phyloP scores from a whole-genome alignment of 2,113 vertebrate species.

The Carassius auratus region DNA sequence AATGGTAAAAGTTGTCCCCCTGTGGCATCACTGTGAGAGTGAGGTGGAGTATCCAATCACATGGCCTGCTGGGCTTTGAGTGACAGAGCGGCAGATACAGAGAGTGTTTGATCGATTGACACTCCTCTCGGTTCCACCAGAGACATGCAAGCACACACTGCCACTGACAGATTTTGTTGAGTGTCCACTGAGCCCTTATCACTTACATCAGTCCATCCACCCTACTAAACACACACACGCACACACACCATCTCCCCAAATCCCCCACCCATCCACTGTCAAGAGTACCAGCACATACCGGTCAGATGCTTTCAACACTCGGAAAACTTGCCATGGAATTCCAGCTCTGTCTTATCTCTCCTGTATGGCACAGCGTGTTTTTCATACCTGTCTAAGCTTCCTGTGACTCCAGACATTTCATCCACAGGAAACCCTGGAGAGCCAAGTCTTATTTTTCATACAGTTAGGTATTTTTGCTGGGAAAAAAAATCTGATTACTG shows the following conservation, averaged over 20 bases:
- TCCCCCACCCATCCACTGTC: conserved; percentile 49
- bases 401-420: conserved; percentile 44
- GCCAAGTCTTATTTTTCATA: conserved; percentile 20
- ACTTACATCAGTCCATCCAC: conserved; percentile 42
- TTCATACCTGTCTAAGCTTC: conserved; percentile 53
- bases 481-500: background rate
- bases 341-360: conserved; percentile 64
- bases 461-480: conserved; percentile 19
- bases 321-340: conserved; percentile 69
- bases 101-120: conserved; percentile 33
- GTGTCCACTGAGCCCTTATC: conserved; percentile 47
- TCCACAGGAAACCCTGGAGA: conserved; percentile 24
- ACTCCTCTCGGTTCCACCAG: background rate
- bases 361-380: conserved; percentile 63
- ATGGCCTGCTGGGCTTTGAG: background rate
- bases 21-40: background rate
- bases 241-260: background rate
- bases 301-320: conserved; percentile 77
- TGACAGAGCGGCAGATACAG: conserved; percentile 28
- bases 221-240: too few relatives aligned
- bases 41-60: background rate
- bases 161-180: conserved; percentile 53
- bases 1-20: background rate
- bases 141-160: conserved; percentile 6
- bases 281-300: conserved; percentile 75